Evolutionary conservation across 1,140 invertebrate genomes (phyloP), one percentile per base, ranked within the genome.

Genomic region (Trachymyrmex septentrionalis): DNA sequence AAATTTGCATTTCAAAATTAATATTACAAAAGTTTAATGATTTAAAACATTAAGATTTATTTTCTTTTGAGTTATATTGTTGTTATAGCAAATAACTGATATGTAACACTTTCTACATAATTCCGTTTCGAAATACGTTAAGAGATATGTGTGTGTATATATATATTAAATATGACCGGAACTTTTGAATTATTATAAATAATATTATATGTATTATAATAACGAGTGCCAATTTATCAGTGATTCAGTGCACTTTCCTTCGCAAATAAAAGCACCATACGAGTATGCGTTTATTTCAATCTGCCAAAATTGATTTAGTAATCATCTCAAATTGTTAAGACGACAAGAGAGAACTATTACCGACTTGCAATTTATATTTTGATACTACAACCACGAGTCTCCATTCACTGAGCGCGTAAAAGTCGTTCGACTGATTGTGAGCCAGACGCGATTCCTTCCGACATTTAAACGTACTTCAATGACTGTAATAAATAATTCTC

Each of bases 191-290:
- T 71, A 71, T 7, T 53, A 57, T 53, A 38, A 81, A 55, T 80
- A 69, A 24, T 66, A 24, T 34, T 10, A 66, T n/a, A 69, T 57
- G 6, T 59, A 57, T 1, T 27, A 19, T 55, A 34, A 73, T 82
- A 61, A 73, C 24, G 53, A 82, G 80, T 82, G 80, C 80, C 80
- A 82, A 82, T 72, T 59, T 48, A 4, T 81, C 27, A 59, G 34
- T 24, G 9, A 44, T 44, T 38, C 38, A 38, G 53, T 67, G 44
- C 34, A 57, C 44, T 71, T 30, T 78, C 3, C 61, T 21, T 48
- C 19, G 24, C 38, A 55, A 59, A 61, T 30, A 27, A 82, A 27
- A 72, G 57, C 21, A 71, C 44, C 48, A 16, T 48, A 78, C 27
- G 21, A 48, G 7, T 38, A 44, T 14, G 53, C 78, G 7, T 44